phyloP scores from a whole-genome alignment of 2,888 invertebrate species.

The Diarsia dahlii region DNA sequence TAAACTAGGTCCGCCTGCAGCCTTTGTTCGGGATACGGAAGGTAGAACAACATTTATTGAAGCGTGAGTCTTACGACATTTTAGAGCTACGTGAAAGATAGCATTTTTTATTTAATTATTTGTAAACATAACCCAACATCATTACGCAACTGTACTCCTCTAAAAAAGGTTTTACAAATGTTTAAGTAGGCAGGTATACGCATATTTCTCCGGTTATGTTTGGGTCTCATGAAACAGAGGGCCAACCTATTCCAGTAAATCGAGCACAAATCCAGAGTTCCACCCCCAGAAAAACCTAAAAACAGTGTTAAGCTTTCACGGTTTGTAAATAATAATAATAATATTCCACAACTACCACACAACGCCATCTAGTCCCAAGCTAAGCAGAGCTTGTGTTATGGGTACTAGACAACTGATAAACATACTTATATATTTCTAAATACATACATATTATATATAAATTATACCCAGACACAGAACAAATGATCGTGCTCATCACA shows the following conservation, averaged over 20 bases:
- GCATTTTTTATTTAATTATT: background rate
- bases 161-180: background rate
- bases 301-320: no score
- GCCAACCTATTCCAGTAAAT: background rate
- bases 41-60: background rate
- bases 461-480: no score
- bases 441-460: no score
- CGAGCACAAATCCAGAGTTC: background rate
- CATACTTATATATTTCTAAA: no score
- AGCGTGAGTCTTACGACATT: background rate
- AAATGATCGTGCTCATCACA: no score
- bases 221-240: background rate
- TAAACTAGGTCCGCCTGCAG: background rate
- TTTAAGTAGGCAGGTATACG: background rate
- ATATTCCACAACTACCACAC: no score
- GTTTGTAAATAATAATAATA: no score
- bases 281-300: no score
- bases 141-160: background rate
- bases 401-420: no score
- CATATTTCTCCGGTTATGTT: background rate
- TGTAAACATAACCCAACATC: background rate
- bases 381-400: no score
- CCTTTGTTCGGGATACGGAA: slow-evolving; percentile 12
- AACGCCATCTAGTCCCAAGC: no score
- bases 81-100: background rate